phyloP scores from a whole-genome alignment of 2,888 invertebrate species.

The Ischnura elegans region DNA sequence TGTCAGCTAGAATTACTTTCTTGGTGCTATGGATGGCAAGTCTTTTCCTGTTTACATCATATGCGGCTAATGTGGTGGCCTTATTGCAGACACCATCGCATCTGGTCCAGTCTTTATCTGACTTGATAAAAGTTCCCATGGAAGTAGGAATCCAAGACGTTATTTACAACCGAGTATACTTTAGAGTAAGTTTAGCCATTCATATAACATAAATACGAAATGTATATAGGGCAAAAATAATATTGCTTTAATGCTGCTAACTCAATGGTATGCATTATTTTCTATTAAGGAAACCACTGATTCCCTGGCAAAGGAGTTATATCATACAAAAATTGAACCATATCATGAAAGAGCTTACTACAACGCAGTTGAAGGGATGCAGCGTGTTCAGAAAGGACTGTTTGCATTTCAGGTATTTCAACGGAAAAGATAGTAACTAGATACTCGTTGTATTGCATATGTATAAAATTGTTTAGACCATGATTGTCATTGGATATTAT shows the following conservation, averaged over 20 bases:
- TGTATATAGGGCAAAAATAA: no score
- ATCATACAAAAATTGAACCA: constrained; percentile 83
- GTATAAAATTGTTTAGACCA: no score
- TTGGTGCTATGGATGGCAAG: constrained; percentile 83
- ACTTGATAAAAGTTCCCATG: constrained; percentile 84
- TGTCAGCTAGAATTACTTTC: constrained; percentile 82
- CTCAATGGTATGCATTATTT: neutral
- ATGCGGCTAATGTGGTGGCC: constrained; percentile 88
- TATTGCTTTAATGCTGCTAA: neutral
- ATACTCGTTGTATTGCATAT: no score
- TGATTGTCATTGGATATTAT: no score
- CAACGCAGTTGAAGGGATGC: constrained; percentile 82
- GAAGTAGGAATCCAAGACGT: constrained; percentile 85
- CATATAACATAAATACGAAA: neutral
- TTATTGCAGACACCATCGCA: constrained; percentile 86
- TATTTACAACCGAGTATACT: constrained; percentile 85
- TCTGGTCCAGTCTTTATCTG: constrained; percentile 83
- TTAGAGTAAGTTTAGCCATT: constrained; percentile 80
- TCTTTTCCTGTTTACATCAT: constrained; percentile 87
- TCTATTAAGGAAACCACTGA: constrained; percentile 82
- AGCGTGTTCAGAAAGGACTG: constrained; percentile 79
- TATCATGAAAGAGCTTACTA: constrained; percentile 81
- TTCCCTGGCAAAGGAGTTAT: constrained; percentile 82
- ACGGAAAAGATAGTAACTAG: no score
- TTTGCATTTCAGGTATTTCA: constrained; percentile 83